Evolutionary conservation across 2,888 invertebrate genomes (phyloP), one percentile per base, ranked within the genome.

Genomic region (Boloria euphrosyne): DNA sequence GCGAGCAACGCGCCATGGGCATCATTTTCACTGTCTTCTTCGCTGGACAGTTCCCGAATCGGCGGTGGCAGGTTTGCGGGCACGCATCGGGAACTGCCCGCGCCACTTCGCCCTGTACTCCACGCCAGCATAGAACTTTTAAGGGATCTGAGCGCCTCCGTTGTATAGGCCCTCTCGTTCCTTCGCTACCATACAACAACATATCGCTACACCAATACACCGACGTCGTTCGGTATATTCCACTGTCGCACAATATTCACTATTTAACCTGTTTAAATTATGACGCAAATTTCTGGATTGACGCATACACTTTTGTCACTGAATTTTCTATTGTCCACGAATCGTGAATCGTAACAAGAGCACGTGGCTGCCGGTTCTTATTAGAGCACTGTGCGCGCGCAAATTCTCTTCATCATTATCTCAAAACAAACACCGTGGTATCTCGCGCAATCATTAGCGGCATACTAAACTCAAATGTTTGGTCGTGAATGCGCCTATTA

Each of bases 111-210:
- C 74, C 84, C 79, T 77, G 81, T 71, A 71, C 81, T 73, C 91
- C 91, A 90, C 77, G 90, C 84, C 84, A 90, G 87, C 91, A 92
- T 92, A 79, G 90, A 88, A 80, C 84, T 89, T 83, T 87, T 89
- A 80, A 92, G 84, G 81, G 85, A 84, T 83, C 90, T 89, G 84
- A 92, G 86, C 80, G 90, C 86, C 90, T 91, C 91, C 92, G 92
- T 92, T 85, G 87, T 91, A 87, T 84, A 83, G 84, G 84, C 85
- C 86, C 87, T 84, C 86, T 85, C 82, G 77, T 80, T 82, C 76
- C 78, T 78, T 77, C 72, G 75, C 78, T 77, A 81, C 84, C 87
- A 92, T 86, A 80, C 88, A 90, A 87, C 89, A 87, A 88, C 92
- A 92, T 92, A 88, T 85, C 91, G 90, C 80, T 86, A 81, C 81